phyloP scores from a whole-genome alignment of 2,113 vertebrate species.

The Murina feae region DNA sequence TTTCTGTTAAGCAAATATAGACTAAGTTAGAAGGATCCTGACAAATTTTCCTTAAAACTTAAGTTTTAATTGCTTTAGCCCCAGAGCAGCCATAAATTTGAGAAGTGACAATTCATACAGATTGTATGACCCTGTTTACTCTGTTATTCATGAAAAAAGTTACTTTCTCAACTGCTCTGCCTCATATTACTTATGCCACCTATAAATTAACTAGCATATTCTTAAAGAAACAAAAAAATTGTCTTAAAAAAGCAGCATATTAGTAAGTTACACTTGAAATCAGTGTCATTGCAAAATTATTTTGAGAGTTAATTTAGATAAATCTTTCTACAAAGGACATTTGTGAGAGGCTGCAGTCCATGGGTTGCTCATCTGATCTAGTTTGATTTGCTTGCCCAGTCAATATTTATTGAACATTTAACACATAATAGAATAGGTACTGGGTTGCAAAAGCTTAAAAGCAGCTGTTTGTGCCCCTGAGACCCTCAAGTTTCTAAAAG shows the following conservation, averaged over 20 bases:
- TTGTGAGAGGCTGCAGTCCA: background rate
- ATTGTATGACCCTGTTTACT: constrained; percentile 74
- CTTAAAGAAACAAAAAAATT: background rate
- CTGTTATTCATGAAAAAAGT: constrained; percentile 54
- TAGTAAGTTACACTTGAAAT: background rate
- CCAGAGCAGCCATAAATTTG: constrained; percentile 62
- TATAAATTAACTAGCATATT: constrained; percentile 21
- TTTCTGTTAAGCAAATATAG: background rate
- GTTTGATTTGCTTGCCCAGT: background rate
- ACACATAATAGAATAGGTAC: background rate
- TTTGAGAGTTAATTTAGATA: background rate
- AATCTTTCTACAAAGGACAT: background rate
- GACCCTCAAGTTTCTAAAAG: background rate
- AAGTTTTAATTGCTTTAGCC: constrained; percentile 72
- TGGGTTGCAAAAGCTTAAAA: background rate
- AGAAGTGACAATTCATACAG: constrained; percentile 51
- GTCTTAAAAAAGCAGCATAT: background rate
- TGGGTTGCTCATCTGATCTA: background rate
- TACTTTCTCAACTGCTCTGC: constrained; percentile 56
- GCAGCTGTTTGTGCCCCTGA: background rate
- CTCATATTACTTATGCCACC: constrained; percentile 39
- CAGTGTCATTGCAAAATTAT: background rate
- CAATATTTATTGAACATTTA: constrained; percentile 2
- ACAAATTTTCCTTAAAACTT: constrained; percentile 73
- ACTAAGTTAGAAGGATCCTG: constrained; percentile 37